Evolutionary conservation across 2,797 vertebrate genomes (phyloP).

Genomic region (Ambastaia sidthimunki): DNA sequence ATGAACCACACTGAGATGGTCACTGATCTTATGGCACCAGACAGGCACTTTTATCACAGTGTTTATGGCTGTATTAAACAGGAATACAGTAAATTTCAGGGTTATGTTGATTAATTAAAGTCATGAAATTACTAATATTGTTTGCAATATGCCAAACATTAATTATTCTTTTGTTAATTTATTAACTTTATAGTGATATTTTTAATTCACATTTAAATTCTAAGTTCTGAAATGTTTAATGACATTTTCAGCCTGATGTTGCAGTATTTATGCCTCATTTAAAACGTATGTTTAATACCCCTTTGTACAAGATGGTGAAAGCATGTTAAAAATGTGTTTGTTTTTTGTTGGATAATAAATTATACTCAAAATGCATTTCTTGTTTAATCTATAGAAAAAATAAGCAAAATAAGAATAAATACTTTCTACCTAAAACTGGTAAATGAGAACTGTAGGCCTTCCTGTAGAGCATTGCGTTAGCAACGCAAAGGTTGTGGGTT

Average conservation of each 20-base stretch:
- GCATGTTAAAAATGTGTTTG: neutral
- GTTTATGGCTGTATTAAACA: constrained; percentile 76
- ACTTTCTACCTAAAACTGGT: neutral
- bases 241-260: neutral
- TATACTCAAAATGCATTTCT: neutral
- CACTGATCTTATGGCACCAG: constrained; percentile 75
- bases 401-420: neutral
- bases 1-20: constrained; percentile 76
- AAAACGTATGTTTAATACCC: neutral
- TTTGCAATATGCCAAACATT: constrained; percentile 12
- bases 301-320: neutral
- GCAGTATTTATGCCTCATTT: neutral
- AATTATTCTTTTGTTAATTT: neutral
- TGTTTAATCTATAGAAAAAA: neutral
- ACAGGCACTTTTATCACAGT: constrained; percentile 72
- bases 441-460: neutral
- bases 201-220: constrained; percentile 5
- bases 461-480: too few species aligned
- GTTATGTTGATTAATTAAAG: constrained; percentile 52
- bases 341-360: neutral
- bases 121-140: neutral
- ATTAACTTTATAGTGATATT: neutral
- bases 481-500: too few species aligned
- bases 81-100: constrained; percentile 66
- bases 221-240: too few species aligned